These are phyloP conservation scores for Cygnus buccinator DNA, from an alignment of 2,113 vertebrate genomes.

Conservation along the genomic window DNA sequence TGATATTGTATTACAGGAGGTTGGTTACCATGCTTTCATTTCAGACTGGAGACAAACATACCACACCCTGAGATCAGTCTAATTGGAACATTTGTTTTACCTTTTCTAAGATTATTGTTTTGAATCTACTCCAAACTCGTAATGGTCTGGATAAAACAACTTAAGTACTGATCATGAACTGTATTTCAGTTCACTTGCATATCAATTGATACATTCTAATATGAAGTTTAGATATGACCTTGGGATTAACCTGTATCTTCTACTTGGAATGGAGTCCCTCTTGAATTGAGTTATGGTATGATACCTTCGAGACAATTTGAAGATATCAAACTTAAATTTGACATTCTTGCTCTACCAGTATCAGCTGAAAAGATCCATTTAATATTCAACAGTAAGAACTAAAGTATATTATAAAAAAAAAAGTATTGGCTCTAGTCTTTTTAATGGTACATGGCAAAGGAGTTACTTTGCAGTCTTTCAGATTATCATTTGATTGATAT, in stretches of 20 bases:
- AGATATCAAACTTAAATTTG: not conserved
- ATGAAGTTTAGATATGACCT: not conserved
- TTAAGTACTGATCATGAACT: not conserved
- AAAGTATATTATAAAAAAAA: no score
- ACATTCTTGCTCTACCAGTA: not conserved
- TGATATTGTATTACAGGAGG: not conserved
- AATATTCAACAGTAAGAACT: not conserved
- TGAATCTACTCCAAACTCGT: not conserved
- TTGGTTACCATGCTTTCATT: not conserved
- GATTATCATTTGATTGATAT: not conserved
- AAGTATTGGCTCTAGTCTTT: not conserved
- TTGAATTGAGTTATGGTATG: not conserved
- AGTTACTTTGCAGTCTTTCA: not conserved
- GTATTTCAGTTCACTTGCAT: not conserved
- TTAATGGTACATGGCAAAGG: not conserved
- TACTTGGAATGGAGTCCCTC: not conserved
- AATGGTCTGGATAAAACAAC: not conserved
- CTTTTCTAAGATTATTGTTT: not conserved
- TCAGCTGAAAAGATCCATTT: not conserved
- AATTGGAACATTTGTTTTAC: not conserved
- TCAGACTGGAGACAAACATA: not conserved
- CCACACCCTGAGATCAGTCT: not conserved
- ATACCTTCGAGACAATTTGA: not conserved
- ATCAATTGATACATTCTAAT: fast-evolving
- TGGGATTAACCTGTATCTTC: not conserved